Percentiles rank a stretch among this genome's conserved stretches.
phyloP scores from a whole-genome alignment of 2,113 vertebrate genomes.

The Castor canadensis region DNA sequence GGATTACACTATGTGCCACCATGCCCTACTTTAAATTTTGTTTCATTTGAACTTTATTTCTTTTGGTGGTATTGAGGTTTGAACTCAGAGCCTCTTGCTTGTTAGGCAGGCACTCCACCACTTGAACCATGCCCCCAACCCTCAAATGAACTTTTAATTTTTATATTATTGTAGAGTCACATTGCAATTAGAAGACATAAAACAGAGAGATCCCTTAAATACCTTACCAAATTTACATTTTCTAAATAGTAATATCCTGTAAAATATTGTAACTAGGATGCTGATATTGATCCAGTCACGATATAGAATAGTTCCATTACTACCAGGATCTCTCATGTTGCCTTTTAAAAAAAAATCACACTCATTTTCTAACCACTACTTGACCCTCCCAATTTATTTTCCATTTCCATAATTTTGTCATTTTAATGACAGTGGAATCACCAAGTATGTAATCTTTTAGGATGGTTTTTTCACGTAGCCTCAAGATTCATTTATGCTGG shows the following conservation, averaged over 20 bases:
- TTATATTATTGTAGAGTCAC: background rate
- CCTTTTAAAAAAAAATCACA: background rate
- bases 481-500: background rate
- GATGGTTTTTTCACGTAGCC: background rate
- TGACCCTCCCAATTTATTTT: background rate
- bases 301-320: background rate
- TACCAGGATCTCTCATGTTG: background rate
- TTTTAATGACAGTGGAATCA: too few relatives aligned
- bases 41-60: too few relatives aligned
- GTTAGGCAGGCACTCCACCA: too few relatives aligned
- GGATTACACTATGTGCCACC: too few relatives aligned
- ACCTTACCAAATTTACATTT: background rate
- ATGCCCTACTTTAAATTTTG: too few relatives aligned
- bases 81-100: too few relatives aligned
- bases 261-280: background rate
- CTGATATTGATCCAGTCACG: background rate
- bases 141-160: background rate
- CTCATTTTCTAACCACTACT: background rate
- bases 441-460: too few relatives aligned
- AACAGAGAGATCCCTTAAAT: background rate
- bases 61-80: too few relatives aligned
- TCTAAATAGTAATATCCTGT: background rate
- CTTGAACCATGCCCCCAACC: too few relatives aligned
- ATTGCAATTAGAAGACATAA: background rate
- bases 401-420: too few relatives aligned